phyloP scores from a whole-genome alignment of 2,113 vertebrate genomes.

The Trogon melanurus region DNA sequence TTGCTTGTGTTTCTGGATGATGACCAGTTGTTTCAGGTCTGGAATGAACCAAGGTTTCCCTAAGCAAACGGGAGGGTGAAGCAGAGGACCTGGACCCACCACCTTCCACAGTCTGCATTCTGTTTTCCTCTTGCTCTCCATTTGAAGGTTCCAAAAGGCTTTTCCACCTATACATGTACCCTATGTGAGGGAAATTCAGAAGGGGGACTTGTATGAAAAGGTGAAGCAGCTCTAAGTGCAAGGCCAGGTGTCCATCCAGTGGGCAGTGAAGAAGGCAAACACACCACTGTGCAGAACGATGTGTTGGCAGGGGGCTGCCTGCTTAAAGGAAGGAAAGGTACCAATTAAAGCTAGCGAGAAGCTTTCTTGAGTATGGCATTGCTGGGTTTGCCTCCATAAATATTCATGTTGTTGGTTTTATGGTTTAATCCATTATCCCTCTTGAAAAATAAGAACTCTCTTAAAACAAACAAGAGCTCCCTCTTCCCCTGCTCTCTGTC shows the following conservation, averaged over 20 bases:
- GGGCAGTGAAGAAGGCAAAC: not conserved
- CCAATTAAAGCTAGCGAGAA: not conserved
- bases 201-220: not conserved
- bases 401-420: not conserved
- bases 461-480: not conserved
- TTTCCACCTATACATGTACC: not conserved
- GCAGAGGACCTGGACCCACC: not conserved
- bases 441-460: not conserved
- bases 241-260: not conserved
- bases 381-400: not conserved
- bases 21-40: not conserved
- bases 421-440: not conserved
- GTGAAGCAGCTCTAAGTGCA: not conserved
- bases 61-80: not conserved
- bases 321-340: not conserved
- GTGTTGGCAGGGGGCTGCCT: not conserved
- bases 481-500: not conserved
- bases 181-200: not conserved
- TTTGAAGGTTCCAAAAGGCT: not conserved
- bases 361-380: not conserved
- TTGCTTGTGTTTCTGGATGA: not conserved
- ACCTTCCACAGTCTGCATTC: not conserved
- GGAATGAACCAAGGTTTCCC: not conserved
- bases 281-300: not conserved
- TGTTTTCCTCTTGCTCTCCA: not conserved